phyloP scores from a whole-genome alignment of 2,797 vertebrate species.

The Rhadinocentrus ornatus region DNA sequence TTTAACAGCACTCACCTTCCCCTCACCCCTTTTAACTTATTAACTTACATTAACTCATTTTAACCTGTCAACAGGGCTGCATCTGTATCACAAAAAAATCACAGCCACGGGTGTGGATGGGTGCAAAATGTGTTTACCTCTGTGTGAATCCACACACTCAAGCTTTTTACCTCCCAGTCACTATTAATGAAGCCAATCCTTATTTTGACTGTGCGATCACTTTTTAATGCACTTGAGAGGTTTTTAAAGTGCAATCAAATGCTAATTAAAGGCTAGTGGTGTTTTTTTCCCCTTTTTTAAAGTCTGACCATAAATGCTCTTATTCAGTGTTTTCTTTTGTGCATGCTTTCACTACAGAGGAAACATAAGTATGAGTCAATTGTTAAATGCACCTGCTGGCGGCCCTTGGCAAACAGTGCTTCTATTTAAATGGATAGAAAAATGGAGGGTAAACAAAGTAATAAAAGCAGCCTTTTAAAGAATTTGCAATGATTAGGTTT shows the following conservation, averaged over 20 bases:
- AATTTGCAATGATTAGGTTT: constrained; percentile 28
- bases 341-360: constrained; percentile 30
- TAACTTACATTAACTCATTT: constrained; percentile 81
- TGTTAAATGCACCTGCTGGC: constrained; percentile 71
- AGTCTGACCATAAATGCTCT: constrained; percentile 55
- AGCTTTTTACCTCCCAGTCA: constrained; percentile 59
- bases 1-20: constrained; percentile 85
- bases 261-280: constrained; percentile 68
- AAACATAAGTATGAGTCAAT: constrained; percentile 51
- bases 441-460: constrained; percentile 41
- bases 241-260: constrained; percentile 80
- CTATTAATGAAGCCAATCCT: constrained; percentile 71
- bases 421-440: constrained; percentile 16
- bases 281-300: neutral
- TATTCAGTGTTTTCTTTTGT: constrained; percentile 51
- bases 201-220: constrained; percentile 69
- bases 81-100: constrained; percentile 68
- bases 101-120: constrained; percentile 23
- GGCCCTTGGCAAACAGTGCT: neutral
- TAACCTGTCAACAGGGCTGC: constrained; percentile 70
- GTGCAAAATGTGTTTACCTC: constrained; percentile 65
- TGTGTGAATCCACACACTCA: constrained; percentile 31
- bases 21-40: constrained; percentile 85
- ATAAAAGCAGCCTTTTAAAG: constrained; percentile 51
- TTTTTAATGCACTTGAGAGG: constrained; percentile 80